Conservation (phyloP, 2,113 vertebrate species). For the Amphiprion percula region DNA sequence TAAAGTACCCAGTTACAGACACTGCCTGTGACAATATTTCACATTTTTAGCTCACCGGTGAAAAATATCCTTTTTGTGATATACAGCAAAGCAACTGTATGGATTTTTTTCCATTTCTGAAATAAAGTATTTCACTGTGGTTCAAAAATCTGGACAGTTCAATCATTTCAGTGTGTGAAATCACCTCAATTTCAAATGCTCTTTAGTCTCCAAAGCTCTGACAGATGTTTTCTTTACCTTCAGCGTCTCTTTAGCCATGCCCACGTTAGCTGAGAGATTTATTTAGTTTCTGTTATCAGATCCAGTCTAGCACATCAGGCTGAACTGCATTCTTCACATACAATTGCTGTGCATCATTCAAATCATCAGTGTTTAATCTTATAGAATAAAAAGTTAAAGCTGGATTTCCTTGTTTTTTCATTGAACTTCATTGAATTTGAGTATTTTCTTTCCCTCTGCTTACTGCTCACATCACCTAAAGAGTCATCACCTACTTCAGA, state of each 20-base stretch:
- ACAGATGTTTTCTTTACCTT: neutral
- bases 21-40: too few relatives aligned
- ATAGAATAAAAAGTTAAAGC: neutral
- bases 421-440: too few relatives aligned
- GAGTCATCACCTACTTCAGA: constrained; percentile 70
- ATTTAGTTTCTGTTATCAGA: neutral
- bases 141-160: neutral
- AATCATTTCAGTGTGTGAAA: neutral
- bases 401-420: neutral
- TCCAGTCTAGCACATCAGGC: neutral
- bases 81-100: neutral
- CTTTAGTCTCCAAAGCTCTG: neutral
- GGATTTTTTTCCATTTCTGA: neutral
- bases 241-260: neutral
- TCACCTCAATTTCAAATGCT: neutral
- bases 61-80: too few relatives aligned
- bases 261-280: neutral
- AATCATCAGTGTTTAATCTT: neutral
- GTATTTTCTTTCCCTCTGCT: too few relatives aligned
- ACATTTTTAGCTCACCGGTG: too few relatives aligned
- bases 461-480: neutral
- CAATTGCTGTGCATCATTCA: neutral
- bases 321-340: neutral
- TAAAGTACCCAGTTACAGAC: too few relatives aligned
- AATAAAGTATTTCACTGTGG: neutral